Evolutionary conservation across 2,888 invertebrate genomes (phyloP).

Genomic region (Drosophila subquinaria): DNA sequence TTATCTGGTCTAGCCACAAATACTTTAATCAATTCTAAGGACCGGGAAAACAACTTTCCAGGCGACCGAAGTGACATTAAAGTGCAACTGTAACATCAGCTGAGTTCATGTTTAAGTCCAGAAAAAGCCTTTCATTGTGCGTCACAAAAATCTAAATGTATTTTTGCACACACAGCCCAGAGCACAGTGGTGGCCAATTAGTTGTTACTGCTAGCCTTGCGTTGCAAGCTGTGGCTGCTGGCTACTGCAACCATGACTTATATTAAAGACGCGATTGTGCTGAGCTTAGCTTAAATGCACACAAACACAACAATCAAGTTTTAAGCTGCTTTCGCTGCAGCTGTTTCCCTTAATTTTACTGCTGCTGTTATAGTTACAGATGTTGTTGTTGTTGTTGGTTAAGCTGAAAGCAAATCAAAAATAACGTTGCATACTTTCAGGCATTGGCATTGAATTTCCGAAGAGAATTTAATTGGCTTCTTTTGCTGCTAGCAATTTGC

Average conservation of each 20-base stretch:
- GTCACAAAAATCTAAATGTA: background rate
- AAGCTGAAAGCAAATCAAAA: conserved; percentile 6
- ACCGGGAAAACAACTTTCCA: no score
- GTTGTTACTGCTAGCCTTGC: background rate
- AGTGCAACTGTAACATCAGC: background rate
- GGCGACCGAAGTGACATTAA: background rate
- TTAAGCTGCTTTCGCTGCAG: conserved; percentile 19
- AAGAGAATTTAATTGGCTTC: background rate
- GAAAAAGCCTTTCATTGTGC: conserved; percentile 2
- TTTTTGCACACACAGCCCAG: background rate
- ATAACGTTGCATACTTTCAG: conserved; percentile 7
- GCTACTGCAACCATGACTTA: background rate
- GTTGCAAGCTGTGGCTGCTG: background rate
- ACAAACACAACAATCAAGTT: conserved; percentile 8
- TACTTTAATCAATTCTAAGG: conserved; percentile 4
- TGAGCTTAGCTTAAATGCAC: conserved; percentile 5
- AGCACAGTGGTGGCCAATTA: background rate
- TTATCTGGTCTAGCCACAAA: background rate
- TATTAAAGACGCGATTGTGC: conserved; percentile 3
- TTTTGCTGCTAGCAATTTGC: background rate
- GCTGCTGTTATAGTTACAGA: background rate
- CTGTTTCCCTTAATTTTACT: conserved; percentile 7
- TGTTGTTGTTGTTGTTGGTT: background rate
- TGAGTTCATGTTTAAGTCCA: background rate
- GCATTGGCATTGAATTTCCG: background rate